Base-by-base conservation (phyloP, 2,797 vertebrate genomes). In the Benthosema pterotum region DNA sequence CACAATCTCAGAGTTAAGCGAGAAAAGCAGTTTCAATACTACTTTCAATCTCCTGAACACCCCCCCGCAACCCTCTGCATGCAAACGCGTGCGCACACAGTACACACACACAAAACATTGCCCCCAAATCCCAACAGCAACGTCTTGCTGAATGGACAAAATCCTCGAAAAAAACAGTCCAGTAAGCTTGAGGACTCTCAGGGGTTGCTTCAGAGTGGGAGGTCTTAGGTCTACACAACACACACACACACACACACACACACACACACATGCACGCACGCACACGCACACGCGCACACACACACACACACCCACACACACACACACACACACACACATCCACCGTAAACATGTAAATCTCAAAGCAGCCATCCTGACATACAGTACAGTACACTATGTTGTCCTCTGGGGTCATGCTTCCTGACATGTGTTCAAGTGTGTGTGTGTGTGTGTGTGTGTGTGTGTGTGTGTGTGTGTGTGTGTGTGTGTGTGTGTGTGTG, bases 291-390 rank as follows among this genome's bases (percentile, higher is more conserved):
- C 16, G 11, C 16, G 32, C 52, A 55, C 14, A 25, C 11, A 42
- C 22, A 55, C 28, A 55, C 53, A 38, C 53, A 55, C 28, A 42
- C 28, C 42, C 53, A 55, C 53, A n/a, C 52, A 25, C 52, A 54
- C 52, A 54, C 52, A 54, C 52, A 54, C 52, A 32, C 52, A 52
- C 52, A 62, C 28, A 22, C 56, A 46, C n/a, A 52, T 52, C 17
- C 5, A 22, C n/a, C 57, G 16, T 32, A 56, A 11, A 22, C 54
- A 48, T 63, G 69, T 18, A 69, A 72, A 72, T 54, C 63, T 71
- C 71, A 25, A 42, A 52, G 57, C 52, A 6, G 58, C 50, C 67
- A 49, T 77, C 42, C 54, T 11, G 65, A 67, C n/a, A n/a, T n/a
- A n/a, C n/a, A 14, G 4, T 67, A 52, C 6, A 17, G 53, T 50